Conservation (phyloP, 2,797 vertebrate genomes). For the Poeciliopsis presidionis region DNA sequence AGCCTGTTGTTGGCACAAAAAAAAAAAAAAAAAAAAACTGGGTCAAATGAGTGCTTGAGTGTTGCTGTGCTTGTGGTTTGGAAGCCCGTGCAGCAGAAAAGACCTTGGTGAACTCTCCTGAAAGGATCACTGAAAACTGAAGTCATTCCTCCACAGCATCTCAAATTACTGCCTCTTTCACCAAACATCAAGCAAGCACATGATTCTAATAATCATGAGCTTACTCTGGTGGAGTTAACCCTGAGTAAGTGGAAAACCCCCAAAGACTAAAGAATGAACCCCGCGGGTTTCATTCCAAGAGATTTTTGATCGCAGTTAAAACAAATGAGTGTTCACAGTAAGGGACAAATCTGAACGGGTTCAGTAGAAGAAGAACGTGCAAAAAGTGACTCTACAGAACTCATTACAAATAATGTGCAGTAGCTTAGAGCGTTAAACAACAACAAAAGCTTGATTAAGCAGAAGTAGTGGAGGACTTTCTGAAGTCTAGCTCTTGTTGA, state of each 20-base stretch:
- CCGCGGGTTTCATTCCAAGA: not conserved
- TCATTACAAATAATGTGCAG: not conserved
- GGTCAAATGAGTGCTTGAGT: slow-evolving; percentile 55
- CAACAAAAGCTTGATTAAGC: not conserved
- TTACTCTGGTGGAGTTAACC: slow-evolving; percentile 8
- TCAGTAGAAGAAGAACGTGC: not conserved
- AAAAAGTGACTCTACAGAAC: not conserved
- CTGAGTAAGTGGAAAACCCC: not conserved
- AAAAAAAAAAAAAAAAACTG: slow-evolving; percentile 39
- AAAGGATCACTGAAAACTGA: slow-evolving; percentile 38
- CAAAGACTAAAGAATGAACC: not conserved
- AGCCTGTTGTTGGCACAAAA: slow-evolving; percentile 38
- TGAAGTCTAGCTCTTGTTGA: slow-evolving; percentile 3
- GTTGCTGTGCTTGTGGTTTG: slow-evolving; percentile 41
- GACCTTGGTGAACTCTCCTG: slow-evolving; percentile 36
- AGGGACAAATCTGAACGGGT: not conserved
- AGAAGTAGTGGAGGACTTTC: not conserved
- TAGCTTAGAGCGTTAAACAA: not conserved
- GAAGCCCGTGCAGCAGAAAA: slow-evolving; percentile 36
- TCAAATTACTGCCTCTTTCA: slow-evolving; percentile 29
- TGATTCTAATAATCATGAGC: not conserved
- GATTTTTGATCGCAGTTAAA: not conserved
- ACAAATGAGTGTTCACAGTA: not conserved
- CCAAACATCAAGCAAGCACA: slow-evolving; percentile 13
- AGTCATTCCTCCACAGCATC: slow-evolving; percentile 8